These are phyloP conservation scores for Malachius bipustulatus DNA, from an alignment of 2,888 invertebrate genomes.

Conservation along the genomic window DNA sequence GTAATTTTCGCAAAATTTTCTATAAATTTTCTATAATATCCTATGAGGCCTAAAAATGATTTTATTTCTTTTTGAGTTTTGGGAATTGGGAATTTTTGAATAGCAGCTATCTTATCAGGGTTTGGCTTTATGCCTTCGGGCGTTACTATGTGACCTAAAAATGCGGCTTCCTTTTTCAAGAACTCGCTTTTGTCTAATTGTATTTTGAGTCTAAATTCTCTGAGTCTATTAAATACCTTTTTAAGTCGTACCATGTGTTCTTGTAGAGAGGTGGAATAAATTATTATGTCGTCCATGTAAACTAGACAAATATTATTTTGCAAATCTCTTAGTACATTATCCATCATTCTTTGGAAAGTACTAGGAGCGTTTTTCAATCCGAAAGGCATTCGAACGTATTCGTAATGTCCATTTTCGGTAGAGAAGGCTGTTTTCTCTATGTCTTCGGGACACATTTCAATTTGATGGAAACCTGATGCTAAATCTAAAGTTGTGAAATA, in stretches of 20 bases:
- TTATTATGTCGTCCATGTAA: neutral
- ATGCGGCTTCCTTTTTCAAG: no score
- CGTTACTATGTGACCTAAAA: no score
- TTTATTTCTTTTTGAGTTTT: no score
- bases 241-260: neutral
- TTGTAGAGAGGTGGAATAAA: neutral
- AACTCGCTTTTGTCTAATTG: no score
- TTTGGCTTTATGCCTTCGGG: no score
- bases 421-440: slow-evolving; percentile 1
- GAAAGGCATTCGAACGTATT: neutral
- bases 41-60: no score
- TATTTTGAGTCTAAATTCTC: no score
- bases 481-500: neutral
- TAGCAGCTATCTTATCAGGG: no score
- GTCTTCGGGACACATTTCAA: slow-evolving; percentile 1
- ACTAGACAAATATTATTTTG: neutral
- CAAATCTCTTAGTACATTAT: neutral
- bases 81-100: no score
- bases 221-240: slow-evolving; percentile 1
- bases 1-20: no score
- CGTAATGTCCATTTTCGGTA: neutral
- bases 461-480: slow-evolving; percentile 1
- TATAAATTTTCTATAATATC: no score
- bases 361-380: neutral
- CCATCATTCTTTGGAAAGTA: no score